Evolutionary conservation across 2,113 vertebrate species (phyloP).

Genomic region (Rhinogobius similis): DNA sequence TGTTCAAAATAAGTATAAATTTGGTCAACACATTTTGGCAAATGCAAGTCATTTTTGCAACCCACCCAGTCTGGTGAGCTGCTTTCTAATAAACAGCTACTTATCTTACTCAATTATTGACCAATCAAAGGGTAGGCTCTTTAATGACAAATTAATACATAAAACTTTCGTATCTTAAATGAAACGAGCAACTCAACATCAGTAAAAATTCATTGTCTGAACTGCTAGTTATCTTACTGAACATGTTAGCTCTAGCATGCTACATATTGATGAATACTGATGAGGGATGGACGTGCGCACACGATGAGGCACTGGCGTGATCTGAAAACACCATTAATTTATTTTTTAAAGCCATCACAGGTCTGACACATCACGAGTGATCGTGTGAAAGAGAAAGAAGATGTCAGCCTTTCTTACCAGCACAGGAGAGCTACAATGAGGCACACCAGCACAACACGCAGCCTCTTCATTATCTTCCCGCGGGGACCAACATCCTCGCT

Average conservation of each 20-base stretch:
- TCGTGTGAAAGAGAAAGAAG: neutral
- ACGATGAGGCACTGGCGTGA: neutral
- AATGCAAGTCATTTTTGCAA: neutral
- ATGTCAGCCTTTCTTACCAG: constrained; percentile 77
- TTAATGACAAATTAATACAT: neutral
- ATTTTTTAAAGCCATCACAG: too few species aligned
- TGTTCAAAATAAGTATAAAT: neutral
- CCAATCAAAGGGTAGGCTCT: neutral
- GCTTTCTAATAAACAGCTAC: constrained; percentile 37
- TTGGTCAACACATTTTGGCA: neutral
- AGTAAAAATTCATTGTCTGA: neutral
- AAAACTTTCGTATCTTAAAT: neutral
- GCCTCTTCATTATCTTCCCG: constrained; percentile 85
- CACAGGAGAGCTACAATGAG: constrained; percentile 80
- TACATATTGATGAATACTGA: constrained; percentile 7
- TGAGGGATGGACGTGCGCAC: constrained; percentile 11
- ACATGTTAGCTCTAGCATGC: constrained; percentile 39
- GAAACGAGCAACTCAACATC: neutral
- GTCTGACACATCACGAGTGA: neutral
- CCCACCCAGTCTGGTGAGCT: constrained; percentile 14
- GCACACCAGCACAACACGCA: constrained; percentile 80
- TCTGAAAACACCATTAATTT: neutral
- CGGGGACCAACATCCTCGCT: constrained; percentile 86
- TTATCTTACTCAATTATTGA: constrained; percentile 4
- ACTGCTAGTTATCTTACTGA: too few species aligned